Percentiles rank a stretch among this genome's conserved stretches.
Evolutionary conservation across 2,113 vertebrate species (phyloP).

Genomic region (Procavia capensis): DNA sequence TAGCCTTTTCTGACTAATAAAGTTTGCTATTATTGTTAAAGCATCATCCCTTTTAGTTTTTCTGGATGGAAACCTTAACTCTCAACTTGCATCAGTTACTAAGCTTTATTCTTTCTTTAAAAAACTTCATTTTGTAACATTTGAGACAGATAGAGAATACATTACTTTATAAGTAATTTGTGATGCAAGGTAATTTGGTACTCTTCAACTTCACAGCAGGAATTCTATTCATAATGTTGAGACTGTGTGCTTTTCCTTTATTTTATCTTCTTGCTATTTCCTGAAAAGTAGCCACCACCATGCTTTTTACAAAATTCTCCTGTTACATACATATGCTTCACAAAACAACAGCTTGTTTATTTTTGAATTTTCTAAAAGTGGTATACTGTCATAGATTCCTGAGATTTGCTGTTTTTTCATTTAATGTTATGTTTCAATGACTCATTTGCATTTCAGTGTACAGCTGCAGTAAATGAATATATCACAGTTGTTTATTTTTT

Average conservation of each 20-base stretch:
- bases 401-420: not conserved
- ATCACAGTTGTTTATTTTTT: conserved; percentile 12
- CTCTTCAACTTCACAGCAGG: not conserved
- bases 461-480: not conserved
- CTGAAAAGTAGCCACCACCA: not conserved
- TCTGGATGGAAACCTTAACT: not conserved
- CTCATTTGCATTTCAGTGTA: not conserved
- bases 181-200: not conserved
- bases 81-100: not conserved
- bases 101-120: conserved; percentile 17
- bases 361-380: conserved; percentile 22
- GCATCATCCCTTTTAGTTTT: not conserved
- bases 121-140: not conserved
- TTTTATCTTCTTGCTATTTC: not conserved
- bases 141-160: not conserved
- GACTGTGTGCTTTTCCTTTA: not conserved
- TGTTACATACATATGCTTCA: not conserved
- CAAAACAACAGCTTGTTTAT: not conserved
- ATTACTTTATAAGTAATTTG: not conserved
- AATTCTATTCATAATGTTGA: not conserved
- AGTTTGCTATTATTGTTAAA: not conserved
- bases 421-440: not conserved
- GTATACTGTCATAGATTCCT: not conserved
- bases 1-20: not conserved
- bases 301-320: not conserved